phyloP scores from a whole-genome alignment of 2,113 vertebrate genomes.

The Poecilia latipinna region DNA sequence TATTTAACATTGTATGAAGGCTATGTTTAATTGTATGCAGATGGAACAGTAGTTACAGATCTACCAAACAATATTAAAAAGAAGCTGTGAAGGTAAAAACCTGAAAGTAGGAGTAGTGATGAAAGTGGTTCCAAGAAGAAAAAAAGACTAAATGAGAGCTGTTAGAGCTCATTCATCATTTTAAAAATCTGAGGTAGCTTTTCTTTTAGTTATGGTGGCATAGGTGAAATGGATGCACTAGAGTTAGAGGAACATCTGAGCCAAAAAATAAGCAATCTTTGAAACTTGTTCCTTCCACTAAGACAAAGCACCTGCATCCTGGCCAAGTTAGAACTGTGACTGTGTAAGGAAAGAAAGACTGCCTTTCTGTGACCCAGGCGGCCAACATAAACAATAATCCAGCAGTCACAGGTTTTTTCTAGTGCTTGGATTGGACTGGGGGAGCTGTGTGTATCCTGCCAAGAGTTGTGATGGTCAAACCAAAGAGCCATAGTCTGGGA shows the following conservation, averaged over 20 bases:
- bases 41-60: too few relatives aligned
- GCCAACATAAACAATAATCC: conserved; percentile 58
- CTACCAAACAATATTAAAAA: too few relatives aligned
- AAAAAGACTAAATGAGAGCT: too few relatives aligned
- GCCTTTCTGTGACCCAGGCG: conserved; percentile 59
- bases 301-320: neutral
- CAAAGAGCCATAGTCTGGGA: conserved; percentile 44
- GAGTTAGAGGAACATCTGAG: neutral
- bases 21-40: too few relatives aligned
- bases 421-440: conserved; percentile 33
- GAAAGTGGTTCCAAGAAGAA: too few relatives aligned
- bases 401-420: conserved; percentile 50
- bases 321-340: conserved; percentile 7
- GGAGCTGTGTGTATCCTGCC: conserved; percentile 45
- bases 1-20: too few relatives aligned
- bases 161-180: too few relatives aligned
- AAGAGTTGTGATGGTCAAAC: conserved; percentile 61
- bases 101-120: too few relatives aligned
- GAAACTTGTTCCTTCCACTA: neutral
- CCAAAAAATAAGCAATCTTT: neutral
- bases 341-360: conserved; percentile 34
- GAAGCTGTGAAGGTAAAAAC: too few relatives aligned
- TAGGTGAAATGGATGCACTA: neutral
- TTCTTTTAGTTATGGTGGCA: neutral
- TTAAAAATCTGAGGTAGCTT: neutral